Evolutionary conservation across 2,113 vertebrate species (phyloP), one percentile per base, ranked within the genome.

Genomic region (Leucoraja erinaceus): DNA sequence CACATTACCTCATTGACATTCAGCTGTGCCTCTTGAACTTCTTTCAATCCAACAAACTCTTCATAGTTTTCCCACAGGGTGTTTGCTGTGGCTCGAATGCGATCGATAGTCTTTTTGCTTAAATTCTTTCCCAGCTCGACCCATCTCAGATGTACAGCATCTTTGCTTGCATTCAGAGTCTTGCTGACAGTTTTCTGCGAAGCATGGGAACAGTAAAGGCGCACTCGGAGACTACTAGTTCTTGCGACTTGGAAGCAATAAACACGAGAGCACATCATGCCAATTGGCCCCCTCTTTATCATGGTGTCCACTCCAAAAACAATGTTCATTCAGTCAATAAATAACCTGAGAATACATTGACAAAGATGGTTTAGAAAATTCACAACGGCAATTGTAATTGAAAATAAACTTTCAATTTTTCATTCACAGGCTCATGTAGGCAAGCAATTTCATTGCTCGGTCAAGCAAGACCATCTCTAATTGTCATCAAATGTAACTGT

Each of bases 11-110:
- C 97, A 0, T 97, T 97, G 93, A 99, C 99, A 0, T 98, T 97
- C 33, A 96, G 96, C 95, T 99, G 98, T 83, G 98, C 99, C 31
- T 96, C 96, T 75, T 97, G 96, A 93, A 99, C 98, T 94, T 99
- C 99, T 61, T 94, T 98, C 59, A 99, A 95, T 47, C 98, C 99
- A 0, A 99, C 98, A 95, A 99, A 99, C 95, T 98, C 98, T 94
- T 99, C 99, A 0, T 99, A 99, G 94, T 94, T 96, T 93, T 95
- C 96, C 98, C 98, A 99, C 98, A 98, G 99, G 68, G 94, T 96
- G 95, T 95, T 97, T 93, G 96, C 95, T 0, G 96, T 95, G 86
- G 96, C 94, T 9, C 96, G 94, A 0, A 95, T 94, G 0, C 93
- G 94, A 38, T 96, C 95, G 38, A 96, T 93, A 0, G 97, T 94